Conservation (phyloP, 2,888 invertebrate species). For the Tricholauxania praeusta region DNA sequence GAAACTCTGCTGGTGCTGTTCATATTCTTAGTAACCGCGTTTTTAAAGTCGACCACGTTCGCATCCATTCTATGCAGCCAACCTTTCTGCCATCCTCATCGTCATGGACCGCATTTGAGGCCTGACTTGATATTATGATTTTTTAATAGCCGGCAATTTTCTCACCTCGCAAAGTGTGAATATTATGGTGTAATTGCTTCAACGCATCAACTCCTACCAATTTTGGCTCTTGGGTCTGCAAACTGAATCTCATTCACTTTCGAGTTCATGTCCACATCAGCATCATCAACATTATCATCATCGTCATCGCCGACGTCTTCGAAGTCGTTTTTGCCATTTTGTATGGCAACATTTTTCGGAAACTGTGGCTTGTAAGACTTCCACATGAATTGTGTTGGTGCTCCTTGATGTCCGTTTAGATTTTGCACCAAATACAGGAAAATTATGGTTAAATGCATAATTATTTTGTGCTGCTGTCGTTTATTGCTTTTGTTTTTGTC, state of each 20-base stretch:
- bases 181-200: conserved; percentile 69
- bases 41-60: not conserved
- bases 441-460: conserved; percentile 63
- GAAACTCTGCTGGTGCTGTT: not conserved
- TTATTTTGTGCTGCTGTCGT: conserved; percentile 55
- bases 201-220: conserved; percentile 68
- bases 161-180: conserved; percentile 69
- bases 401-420: conserved; percentile 3
- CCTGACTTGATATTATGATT: conserved; percentile 64
- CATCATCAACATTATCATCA: not conserved
- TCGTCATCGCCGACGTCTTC: conserved; percentile 12
- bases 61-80: conserved; percentile 17
- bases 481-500: conserved; percentile 14
- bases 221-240: conserved; percentile 57
- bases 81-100: not conserved
- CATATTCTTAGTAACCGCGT: not conserved
- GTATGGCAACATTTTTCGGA: not conserved
- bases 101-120: conserved; percentile 25
- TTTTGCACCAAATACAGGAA: conserved; percentile 36
- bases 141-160: conserved; percentile 69
- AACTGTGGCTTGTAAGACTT: conserved; percentile 9
- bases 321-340: not conserved
- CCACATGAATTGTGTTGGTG: conserved; percentile 9
- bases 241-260: not conserved
- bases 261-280: not conserved